These are phyloP conservation scores for Bagarius yarrelli DNA, from an alignment of 2,113 vertebrate genomes.

Conservation along the genomic window DNA sequence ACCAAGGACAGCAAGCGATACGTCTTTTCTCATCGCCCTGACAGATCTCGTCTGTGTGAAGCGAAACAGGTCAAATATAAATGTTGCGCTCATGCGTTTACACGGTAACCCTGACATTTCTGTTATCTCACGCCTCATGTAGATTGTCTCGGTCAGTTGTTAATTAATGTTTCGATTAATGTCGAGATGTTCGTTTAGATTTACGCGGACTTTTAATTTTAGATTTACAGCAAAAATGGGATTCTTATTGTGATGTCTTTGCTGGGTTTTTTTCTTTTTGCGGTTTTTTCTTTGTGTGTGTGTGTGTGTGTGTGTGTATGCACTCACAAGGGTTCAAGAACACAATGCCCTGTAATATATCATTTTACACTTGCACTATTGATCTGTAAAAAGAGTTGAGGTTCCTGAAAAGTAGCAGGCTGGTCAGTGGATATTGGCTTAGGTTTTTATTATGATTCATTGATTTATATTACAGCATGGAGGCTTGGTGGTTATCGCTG, in stretches of 20 bases:
- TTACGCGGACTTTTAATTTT: too few species aligned
- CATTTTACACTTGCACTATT: constrained; percentile 2
- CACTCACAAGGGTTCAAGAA: not conserved
- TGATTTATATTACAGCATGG: too few species aligned
- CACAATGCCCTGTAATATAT: not conserved
- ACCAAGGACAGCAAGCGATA: not conserved
- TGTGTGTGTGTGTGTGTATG: not conserved
- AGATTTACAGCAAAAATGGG: too few species aligned
- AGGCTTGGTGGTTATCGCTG: too few species aligned
- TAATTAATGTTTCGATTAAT: too few species aligned
- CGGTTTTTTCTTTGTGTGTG: not conserved
- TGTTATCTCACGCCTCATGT: too few species aligned
- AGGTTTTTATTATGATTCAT: not conserved
- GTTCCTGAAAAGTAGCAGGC: not conserved
- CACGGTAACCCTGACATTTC: not conserved
- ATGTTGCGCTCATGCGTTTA: not conserved
- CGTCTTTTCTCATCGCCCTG: not conserved
- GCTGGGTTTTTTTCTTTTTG: not conserved
- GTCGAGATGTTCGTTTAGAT: too few species aligned
- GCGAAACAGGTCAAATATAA: not conserved
- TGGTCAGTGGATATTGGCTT: not conserved
- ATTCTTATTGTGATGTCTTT: not conserved
- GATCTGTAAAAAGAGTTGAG: not conserved
- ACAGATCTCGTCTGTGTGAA: not conserved
- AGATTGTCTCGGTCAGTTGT: too few species aligned